Evolutionary conservation across 2,113 vertebrate genomes (phyloP).

Genomic region (Caranx ignobilis): DNA sequence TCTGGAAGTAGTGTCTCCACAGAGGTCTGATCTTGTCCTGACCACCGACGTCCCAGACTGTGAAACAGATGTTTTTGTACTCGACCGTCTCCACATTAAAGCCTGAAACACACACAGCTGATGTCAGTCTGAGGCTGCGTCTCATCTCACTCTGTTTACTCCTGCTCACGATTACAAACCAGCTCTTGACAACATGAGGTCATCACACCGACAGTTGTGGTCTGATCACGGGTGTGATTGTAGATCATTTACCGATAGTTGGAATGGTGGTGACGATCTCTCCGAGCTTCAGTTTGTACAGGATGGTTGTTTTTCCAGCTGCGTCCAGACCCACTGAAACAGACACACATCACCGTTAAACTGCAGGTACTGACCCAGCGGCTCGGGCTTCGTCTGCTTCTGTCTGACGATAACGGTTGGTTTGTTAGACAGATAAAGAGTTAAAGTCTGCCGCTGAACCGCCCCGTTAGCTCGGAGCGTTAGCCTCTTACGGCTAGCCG

Average conservation of each 20-base stretch:
- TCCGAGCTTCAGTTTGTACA: constrained; percentile 94
- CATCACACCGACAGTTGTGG: not conserved
- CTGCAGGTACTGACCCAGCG: not conserved
- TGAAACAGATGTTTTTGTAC: constrained; percentile 95
- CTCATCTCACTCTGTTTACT: too few species aligned
- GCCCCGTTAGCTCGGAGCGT: constrained; percentile 5
- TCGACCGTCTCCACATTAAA: constrained; percentile 94
- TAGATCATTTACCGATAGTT: constrained; percentile 86
- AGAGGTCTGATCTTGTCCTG: constrained; percentile 94
- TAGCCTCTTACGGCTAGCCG: constrained; percentile 8
- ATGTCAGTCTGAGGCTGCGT: not conserved
- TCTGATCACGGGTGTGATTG: not conserved
- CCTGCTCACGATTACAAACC: too few species aligned
- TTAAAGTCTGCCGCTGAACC: not conserved
- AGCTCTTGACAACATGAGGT: too few species aligned
- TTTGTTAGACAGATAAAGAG: not conserved
- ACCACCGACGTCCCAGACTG: constrained; percentile 93
- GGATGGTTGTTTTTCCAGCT: constrained; percentile 95
- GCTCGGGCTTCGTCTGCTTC: not conserved
- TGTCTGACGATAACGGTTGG: not conserved
- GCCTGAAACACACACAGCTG: constrained; percentile 74
- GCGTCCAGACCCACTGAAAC: constrained; percentile 92
- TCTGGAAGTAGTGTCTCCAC: constrained; percentile 94
- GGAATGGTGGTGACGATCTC: constrained; percentile 97
- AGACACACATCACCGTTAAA: not conserved